Evolutionary conservation across 2,113 vertebrate species (phyloP).

Genomic region (Ammodytes marinus): DNA sequence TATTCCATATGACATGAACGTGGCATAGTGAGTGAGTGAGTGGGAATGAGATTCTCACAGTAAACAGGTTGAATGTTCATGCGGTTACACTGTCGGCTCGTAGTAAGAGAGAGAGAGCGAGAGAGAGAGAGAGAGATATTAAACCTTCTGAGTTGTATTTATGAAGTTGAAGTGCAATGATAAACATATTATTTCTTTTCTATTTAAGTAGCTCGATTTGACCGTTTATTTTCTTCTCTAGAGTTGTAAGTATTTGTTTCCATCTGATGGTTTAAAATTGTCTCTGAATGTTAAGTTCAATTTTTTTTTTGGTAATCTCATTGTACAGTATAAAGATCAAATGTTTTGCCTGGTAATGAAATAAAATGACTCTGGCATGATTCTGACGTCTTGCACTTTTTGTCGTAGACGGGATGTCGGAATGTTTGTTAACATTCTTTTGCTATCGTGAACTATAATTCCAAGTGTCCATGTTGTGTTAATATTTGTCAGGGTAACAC

Average conservation of each 20-base stretch:
- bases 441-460: no score
- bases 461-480: no score
- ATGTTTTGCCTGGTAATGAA: constrained; percentile 73
- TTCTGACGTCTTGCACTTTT: background rate
- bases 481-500: no score
- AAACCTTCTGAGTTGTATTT: constrained; percentile 59
- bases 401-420: no score
- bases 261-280: constrained; percentile 54
- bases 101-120: no score
- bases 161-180: constrained; percentile 75
- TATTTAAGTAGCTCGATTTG: constrained; percentile 66
- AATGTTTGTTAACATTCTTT: no score
- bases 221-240: constrained; percentile 21
- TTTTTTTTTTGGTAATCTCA: constrained; percentile 43
- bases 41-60: background rate
- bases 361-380: constrained; percentile 74
- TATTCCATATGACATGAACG: constrained; percentile 9
- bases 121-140: constrained; percentile 5
- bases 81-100: background rate
- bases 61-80: constrained; percentile 18
- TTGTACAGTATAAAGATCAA: constrained; percentile 71
- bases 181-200: constrained; percentile 57
- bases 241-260: constrained; percentile 50
- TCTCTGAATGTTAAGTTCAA: constrained; percentile 59
- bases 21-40: background rate